Evolutionary conservation across 2,888 invertebrate genomes (phyloP).

Genomic region (Blastobasis adustella): DNA sequence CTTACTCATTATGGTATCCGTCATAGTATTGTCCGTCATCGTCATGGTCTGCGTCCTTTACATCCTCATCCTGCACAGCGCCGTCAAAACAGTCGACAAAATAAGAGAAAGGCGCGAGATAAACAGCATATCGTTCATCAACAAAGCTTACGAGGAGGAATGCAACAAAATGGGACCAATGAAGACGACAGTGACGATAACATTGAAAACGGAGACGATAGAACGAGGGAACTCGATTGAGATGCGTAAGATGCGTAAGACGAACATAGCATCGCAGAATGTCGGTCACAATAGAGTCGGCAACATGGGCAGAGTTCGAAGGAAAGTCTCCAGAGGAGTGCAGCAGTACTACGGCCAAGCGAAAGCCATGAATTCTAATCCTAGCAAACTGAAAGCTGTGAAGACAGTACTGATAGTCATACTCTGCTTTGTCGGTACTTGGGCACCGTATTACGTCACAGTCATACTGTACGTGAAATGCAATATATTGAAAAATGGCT

Average conservation of each 20-base stretch:
- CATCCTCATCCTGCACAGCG: conserved; percentile 70
- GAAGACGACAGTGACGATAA: conserved; percentile 27
- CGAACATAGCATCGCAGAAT: conserved; percentile 15
- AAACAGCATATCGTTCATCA: conserved; percentile 25
- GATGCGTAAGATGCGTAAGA: conserved; percentile 19
- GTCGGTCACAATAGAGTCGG: conserved; percentile 1
- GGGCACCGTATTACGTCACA: conserved; percentile 75
- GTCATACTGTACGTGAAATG: conserved; percentile 67
- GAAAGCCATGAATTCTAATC: conserved; percentile 26
- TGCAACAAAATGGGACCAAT: conserved; percentile 21
- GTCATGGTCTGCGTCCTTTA: conserved; percentile 56
- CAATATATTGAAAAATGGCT: conserved; percentile 45
- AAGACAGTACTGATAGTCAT: conserved; percentile 75
- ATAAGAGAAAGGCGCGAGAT: conserved; percentile 47
- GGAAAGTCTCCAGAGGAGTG: conserved; percentile 19
- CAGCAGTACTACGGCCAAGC: conserved; percentile 21
- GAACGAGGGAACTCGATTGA: conserved; percentile 14
- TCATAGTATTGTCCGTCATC: conserved; percentile 60
- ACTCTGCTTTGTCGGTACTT: conserved; percentile 71
- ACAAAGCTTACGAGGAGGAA: conserved; percentile 39
- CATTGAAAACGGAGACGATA: conserved; percentile 25
- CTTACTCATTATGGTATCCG: conserved; percentile 61
- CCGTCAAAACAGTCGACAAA: conserved; percentile 67
- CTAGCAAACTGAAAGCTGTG: conserved; percentile 73
- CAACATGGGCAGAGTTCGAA: conserved; percentile 3